These are phyloP conservation scores for Aythya baeri DNA, from an alignment of 2,113 vertebrate genomes.

Conservation along the genomic window DNA sequence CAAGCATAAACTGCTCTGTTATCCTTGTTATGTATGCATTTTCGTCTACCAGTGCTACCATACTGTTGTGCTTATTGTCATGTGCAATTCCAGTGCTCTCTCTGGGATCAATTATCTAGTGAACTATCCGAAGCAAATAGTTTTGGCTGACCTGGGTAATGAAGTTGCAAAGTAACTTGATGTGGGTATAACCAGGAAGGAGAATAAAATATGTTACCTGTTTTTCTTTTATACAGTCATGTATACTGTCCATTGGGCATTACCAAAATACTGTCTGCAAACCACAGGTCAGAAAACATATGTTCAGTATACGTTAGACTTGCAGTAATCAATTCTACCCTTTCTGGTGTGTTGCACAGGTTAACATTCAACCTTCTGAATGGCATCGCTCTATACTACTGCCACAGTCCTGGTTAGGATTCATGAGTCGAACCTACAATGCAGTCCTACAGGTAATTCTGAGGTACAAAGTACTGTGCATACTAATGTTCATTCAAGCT, in stretches of 20 bases:
- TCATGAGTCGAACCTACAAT: conserved; percentile 89
- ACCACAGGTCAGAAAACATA: neutral
- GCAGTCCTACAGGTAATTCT: conserved; percentile 88
- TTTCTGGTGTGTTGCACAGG: conserved; percentile 75
- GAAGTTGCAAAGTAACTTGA: neutral
- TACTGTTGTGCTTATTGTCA: neutral
- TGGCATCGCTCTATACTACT: conserved; percentile 92
- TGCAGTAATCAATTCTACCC: neutral
- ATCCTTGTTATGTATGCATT: neutral
- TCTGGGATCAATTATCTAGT: neutral
- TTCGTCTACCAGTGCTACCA: neutral
- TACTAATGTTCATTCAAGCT: neutral
- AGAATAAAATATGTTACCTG: neutral
- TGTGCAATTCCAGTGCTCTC: neutral
- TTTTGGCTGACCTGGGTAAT: neutral
- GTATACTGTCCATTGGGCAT: rapidly evolving
- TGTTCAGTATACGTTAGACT: neutral
- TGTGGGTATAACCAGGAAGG: neutral
- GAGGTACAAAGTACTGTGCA: neutral
- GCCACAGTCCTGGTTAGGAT: conserved; percentile 90
- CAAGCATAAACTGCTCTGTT: neutral
- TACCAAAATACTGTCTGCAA: neutral
- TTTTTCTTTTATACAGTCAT: neutral
- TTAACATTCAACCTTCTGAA: conserved; percentile 94
- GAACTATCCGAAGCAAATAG: neutral